Conservation (phyloP, 1,140 invertebrate species). For the Brachionus plicatilis region DNA sequence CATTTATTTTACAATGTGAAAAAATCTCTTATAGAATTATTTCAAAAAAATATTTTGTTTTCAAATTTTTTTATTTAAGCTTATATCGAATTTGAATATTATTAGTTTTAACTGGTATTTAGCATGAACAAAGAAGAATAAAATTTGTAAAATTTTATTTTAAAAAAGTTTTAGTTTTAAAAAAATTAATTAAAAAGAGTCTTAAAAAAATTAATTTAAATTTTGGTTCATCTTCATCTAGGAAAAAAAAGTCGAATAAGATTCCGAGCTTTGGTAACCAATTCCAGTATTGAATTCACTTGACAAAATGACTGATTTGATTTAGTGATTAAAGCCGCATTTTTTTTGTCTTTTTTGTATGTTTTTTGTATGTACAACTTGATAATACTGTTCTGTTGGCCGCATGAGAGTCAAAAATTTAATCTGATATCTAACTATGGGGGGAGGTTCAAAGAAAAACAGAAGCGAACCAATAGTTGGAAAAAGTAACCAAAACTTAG, state of each 20-base stretch:
- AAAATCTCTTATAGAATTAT: too few relatives aligned
- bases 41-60: too few relatives aligned
- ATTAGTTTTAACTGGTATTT: too few relatives aligned
- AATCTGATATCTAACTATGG: background rate
- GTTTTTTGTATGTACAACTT: constrained; percentile 26
- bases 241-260: background rate
- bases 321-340: background rate
- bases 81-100: background rate
- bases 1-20: too few relatives aligned
- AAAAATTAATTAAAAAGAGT: background rate
- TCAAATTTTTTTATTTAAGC: too few relatives aligned
- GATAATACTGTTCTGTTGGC: constrained; percentile 36
- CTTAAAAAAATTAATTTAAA: background rate
- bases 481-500: background rate
- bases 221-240: background rate
- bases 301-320: background rate
- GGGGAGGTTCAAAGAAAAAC: background rate
- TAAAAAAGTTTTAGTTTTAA: background rate
- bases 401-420: background rate
- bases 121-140: background rate
- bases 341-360: background rate
- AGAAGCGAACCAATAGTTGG: background rate
- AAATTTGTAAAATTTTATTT: background rate
- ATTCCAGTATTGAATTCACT: background rate
- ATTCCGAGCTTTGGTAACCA: background rate